Percentiles rank a stretch among this genome's conserved stretches.
Evolutionary conservation across 2,888 invertebrate species (phyloP).

Genomic region (Drosophila longiperda): DNA sequence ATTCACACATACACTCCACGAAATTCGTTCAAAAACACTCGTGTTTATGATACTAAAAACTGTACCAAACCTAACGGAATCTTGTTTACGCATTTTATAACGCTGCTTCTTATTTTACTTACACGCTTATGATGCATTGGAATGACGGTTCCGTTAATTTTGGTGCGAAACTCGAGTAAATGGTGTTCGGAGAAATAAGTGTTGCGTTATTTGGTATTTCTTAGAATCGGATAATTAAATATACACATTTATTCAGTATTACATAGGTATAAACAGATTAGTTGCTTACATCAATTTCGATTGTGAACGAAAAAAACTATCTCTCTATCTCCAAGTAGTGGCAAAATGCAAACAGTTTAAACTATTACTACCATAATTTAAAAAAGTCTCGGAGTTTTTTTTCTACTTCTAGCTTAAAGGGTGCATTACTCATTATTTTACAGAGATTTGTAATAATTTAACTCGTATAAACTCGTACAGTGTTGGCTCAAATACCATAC

Average conservation of each 20-base stretch:
- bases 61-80: background rate
- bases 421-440: background rate
- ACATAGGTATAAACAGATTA: no score
- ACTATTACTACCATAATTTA: background rate
- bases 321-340: background rate
- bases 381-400: background rate
- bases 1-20: constrained; percentile 4
- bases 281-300: no score
- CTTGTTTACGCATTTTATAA: background rate
- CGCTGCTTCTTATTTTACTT: background rate
- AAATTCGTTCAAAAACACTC: background rate
- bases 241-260: no score
- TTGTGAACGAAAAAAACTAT: no score
- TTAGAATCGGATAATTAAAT: no score
- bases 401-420: background rate
- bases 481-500: no score
- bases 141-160: no score
- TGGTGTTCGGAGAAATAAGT: no score
- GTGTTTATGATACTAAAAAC: background rate
- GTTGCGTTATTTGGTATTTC: no score
- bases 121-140: no score
- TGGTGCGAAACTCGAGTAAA: no score
- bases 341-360: background rate
- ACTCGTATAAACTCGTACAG: background rate
- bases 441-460: background rate